phyloP scores from a whole-genome alignment of 2,888 invertebrate genomes.

The Trichogramma evanescens region DNA sequence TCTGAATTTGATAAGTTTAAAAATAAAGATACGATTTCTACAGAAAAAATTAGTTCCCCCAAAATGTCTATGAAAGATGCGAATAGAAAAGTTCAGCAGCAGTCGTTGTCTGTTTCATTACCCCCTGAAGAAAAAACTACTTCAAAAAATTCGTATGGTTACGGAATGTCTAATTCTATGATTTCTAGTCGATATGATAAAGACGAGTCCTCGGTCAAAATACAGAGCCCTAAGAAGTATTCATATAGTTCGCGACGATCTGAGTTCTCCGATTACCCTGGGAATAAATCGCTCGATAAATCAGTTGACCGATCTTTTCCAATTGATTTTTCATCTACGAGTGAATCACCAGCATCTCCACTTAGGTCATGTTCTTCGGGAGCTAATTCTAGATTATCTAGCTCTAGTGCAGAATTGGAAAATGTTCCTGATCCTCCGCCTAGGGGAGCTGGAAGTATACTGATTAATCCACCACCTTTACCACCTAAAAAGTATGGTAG shows the following conservation, averaged over 20 bases:
- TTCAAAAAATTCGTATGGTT: conserved; percentile 30
- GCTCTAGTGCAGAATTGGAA: conserved; percentile 43
- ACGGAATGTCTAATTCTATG: conserved; percentile 16
- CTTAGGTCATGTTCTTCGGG: conserved; percentile 39
- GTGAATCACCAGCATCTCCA: conserved; percentile 38
- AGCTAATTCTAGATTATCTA: conserved; percentile 39
- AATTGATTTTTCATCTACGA: conserved; percentile 36
- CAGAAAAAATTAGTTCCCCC: conserved; percentile 26
- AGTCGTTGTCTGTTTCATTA: conserved; percentile 63
- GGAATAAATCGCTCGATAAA: conserved; percentile 24
- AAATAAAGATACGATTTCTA: conserved; percentile 21
- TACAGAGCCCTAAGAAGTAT: conserved; percentile 46
- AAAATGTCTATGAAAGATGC: conserved; percentile 25
- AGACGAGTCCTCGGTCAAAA: conserved; percentile 30
- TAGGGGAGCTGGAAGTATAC: conserved; percentile 56
- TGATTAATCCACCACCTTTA: conserved; percentile 65
- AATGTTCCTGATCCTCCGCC: conserved; percentile 63
- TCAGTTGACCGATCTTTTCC: conserved; percentile 39
- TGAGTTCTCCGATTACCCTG: conserved; percentile 34
- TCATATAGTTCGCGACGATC: conserved; percentile 30
- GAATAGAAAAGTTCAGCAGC: conserved; percentile 47
- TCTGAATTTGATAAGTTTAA: conserved; percentile 39
- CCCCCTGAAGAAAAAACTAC: conserved; percentile 57
- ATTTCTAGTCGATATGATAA: conserved; percentile 12
- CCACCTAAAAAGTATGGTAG: conserved; percentile 63